Conservation (phyloP, 2,113 vertebrate species). For the Dromiciops gliroides region DNA sequence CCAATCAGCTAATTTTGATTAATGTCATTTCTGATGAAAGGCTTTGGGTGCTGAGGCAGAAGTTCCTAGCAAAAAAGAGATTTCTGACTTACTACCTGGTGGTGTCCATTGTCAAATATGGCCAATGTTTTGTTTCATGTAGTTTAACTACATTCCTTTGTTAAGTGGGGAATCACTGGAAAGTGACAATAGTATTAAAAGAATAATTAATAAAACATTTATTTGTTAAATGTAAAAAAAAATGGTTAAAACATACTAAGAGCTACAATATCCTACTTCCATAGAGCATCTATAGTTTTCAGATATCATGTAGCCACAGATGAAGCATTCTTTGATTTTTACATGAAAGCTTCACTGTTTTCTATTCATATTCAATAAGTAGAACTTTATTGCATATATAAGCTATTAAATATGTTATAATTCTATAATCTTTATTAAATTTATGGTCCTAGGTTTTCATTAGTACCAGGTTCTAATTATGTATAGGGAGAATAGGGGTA, state of each 20-base stretch:
- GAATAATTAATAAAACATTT: not conserved
- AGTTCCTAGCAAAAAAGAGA: not conserved
- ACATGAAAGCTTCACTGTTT: not conserved
- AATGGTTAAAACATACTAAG: slow-evolving; percentile 5
- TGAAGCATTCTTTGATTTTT: slow-evolving; percentile 4
- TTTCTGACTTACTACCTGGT: not conserved
- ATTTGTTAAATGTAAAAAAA: not conserved
- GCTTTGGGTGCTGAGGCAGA: not conserved
- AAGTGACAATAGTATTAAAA: too few species aligned
- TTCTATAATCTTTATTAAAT: not conserved
- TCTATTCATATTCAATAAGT: not conserved
- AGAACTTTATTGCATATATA: slow-evolving; percentile 9
- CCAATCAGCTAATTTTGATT: not conserved
- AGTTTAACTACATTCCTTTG: not conserved
- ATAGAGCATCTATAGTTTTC: not conserved
- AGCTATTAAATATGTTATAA: not conserved
- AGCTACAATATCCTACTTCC: not conserved
- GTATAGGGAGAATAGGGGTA: not conserved
- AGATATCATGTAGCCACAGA: not conserved
- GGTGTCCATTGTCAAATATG: not conserved
- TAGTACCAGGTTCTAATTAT: not conserved
- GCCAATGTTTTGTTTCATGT: not conserved
- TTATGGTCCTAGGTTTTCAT: not conserved
- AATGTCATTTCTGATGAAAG: not conserved
- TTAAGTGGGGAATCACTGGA: not conserved